Conservation (phyloP, 2,113 vertebrate species). For the Barnardius zonarius region DNA sequence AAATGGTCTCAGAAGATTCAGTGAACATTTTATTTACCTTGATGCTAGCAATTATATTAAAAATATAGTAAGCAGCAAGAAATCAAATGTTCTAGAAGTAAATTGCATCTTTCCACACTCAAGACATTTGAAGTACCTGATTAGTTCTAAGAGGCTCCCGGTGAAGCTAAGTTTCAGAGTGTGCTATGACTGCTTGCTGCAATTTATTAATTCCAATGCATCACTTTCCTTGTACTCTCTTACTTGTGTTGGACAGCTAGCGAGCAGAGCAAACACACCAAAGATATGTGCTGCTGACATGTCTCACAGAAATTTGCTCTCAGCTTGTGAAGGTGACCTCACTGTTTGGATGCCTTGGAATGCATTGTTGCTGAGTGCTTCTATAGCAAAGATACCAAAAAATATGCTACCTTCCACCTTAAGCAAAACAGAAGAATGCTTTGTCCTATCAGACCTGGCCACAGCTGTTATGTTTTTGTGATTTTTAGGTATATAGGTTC, state of each 20-base stretch:
- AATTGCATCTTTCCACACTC: not conserved
- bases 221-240: not conserved
- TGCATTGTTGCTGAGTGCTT: not conserved
- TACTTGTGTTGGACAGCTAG: not conserved
- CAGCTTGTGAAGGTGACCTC: not conserved
- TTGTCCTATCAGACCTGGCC: not conserved
- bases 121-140: not conserved
- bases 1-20: not conserved
- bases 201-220: not conserved
- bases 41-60: not conserved
- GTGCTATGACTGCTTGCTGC: not conserved
- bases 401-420: not conserved
- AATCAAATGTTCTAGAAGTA: not conserved
- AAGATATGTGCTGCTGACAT: not conserved
- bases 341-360: not conserved
- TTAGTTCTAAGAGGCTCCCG: not conserved
- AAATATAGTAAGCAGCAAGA: not conserved
- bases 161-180: not conserved
- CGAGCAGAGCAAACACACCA: not conserved
- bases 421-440: not conserved
- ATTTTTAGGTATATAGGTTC: not conserved
- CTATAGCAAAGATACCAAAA: not conserved
- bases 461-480: not conserved
- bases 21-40: not conserved
- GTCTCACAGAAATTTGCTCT: not conserved